Evolutionary conservation across 2,888 invertebrate genomes (phyloP).

Genomic region (Microplitis manilae): DNA sequence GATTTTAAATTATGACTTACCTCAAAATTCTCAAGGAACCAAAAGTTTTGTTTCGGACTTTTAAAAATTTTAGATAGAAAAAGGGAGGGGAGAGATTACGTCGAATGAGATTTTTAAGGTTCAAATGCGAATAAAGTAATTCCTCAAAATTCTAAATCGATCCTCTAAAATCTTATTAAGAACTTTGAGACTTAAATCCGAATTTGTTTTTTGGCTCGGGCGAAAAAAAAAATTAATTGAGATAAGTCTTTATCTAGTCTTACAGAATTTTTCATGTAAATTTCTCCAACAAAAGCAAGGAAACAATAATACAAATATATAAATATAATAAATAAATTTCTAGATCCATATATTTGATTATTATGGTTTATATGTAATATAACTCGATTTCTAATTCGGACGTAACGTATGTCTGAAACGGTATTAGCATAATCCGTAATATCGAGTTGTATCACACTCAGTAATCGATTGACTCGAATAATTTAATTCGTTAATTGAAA

Average conservation of each 20-base stretch:
- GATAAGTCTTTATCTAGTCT: not conserved
- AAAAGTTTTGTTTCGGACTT: no score
- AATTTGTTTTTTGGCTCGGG: no score
- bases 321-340: not conserved
- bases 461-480: not conserved
- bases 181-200: no score
- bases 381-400: not conserved
- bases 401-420: not conserved
- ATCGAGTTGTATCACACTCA: not conserved
- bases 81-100: no score
- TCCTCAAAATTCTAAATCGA: no score
- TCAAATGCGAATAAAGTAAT: no score
- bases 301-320: not conserved
- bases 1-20: no score
- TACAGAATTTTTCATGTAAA: not conserved
- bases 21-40: no score
- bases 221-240: not conserved
- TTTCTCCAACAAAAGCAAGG: not conserved
- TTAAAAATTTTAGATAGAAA: no score
- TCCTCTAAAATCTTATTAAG: no score
- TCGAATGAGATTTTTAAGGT: no score
- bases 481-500: not conserved
- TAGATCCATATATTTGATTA: not conserved
- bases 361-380: not conserved
- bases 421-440: not conserved